Conservation (phyloP, 2,797 vertebrate genomes). For the Pseudomugil tenellus region DNA sequence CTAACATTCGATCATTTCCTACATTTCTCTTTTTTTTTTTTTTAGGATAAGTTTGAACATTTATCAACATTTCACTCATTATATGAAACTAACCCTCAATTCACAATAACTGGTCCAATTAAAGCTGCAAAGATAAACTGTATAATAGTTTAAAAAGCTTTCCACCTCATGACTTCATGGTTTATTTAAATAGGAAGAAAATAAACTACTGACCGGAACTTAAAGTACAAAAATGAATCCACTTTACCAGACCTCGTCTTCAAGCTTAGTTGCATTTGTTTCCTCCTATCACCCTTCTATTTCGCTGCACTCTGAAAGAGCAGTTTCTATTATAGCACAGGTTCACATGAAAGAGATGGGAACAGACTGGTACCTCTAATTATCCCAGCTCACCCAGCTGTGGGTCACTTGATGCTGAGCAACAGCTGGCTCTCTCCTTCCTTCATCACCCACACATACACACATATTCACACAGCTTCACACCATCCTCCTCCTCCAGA, state of each 20-base stretch:
- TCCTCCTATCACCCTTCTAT: conserved; percentile 47
- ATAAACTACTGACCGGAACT: neutral
- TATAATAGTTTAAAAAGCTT: neutral
- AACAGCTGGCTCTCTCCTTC: conserved; percentile 68
- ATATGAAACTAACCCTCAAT: too few relatives aligned
- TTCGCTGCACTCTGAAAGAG: conserved; percentile 46
- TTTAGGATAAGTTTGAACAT: too few relatives aligned
- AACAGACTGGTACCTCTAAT: conserved; percentile 80
- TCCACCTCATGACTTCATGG: neutral
- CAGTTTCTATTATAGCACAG: conserved; percentile 66
- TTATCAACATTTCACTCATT: too few relatives aligned
- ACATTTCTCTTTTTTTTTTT: too few relatives aligned
- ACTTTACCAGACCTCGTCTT: conserved; percentile 23
- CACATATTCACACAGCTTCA: conserved; percentile 31
- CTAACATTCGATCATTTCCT: neutral
- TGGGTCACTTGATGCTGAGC: conserved; percentile 61
- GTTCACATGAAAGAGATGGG: conserved; percentile 73
- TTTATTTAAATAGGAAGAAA: neutral
- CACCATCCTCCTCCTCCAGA: conserved; percentile 25
- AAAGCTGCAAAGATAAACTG: neutral
- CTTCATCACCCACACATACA: conserved; percentile 16
- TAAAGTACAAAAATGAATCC: neutral
- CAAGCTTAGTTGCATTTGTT: conserved; percentile 29
- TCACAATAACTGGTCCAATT: neutral
- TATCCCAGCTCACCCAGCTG: conserved; percentile 78